Evolutionary conservation across 1,140 invertebrate species (phyloP).

Genomic region (Arctopsyche grandis): DNA sequence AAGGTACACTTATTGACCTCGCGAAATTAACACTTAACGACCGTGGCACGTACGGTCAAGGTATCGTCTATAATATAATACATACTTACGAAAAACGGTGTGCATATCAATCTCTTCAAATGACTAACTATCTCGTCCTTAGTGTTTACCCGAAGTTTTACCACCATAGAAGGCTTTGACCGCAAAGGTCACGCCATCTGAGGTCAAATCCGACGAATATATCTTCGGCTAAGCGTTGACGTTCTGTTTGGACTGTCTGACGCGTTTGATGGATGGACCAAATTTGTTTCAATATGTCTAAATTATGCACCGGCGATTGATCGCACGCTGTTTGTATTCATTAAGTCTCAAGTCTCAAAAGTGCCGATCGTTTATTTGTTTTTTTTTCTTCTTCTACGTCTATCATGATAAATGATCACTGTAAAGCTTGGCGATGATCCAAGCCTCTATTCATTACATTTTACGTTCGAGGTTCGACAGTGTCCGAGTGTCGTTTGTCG

Average conservation of each 20-base stretch:
- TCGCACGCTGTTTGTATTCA: not conserved
- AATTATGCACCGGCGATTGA: not conserved
- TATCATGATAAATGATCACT: not conserved
- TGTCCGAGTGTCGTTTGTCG: no score
- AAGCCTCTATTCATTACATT: no score
- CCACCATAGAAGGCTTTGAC: no score
- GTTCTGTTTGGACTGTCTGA: no score
- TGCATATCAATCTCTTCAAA: no score
- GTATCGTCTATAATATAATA: no score
- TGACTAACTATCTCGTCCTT: no score
- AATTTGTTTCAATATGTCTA: not conserved
- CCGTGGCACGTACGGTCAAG: conserved; percentile 18
- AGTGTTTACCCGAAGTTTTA: no score
- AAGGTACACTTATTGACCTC: not conserved
- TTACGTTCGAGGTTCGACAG: no score
- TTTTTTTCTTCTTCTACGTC: not conserved
- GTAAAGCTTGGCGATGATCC: not conserved
- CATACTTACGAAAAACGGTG: no score
- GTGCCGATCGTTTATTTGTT: not conserved
- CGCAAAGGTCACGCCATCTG: not conserved
- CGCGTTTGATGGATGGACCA: no score
- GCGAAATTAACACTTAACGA: not conserved
- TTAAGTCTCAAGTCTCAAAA: not conserved
- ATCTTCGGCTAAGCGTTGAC: no score
- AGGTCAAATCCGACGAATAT: not conserved